Evolutionary conservation across 2,113 vertebrate species (phyloP).

Genomic region (Pygoscelis adeliae): DNA sequence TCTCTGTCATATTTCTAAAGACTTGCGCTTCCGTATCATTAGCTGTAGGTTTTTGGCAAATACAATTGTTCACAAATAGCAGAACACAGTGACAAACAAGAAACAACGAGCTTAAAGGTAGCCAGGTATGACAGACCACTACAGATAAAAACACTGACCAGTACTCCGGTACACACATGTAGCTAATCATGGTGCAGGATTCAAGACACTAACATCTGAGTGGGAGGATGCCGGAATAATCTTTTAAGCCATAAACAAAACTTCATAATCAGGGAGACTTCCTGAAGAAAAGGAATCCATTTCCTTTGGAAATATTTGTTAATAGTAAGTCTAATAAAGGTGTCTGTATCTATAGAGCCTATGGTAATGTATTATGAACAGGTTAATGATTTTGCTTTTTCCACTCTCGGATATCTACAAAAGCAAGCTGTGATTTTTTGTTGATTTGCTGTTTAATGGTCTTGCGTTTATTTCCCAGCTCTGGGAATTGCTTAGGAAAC

Average conservation of each 20-base stretch:
- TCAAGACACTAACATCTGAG: not conserved
- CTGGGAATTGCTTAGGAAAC: not conserved
- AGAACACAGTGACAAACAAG: not conserved
- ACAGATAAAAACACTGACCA: not conserved
- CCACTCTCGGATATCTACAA: not conserved
- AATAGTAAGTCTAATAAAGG: not conserved
- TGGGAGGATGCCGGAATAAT: not conserved
- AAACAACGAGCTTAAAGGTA: not conserved
- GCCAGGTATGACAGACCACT: not conserved
- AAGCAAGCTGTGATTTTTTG: not conserved
- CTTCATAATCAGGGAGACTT: not conserved
- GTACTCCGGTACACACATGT: accelerated
- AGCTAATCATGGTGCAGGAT: not conserved
- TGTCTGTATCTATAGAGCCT: not conserved
- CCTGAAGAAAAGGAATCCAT: not conserved
- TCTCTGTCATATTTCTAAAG: not conserved
- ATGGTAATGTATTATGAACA: not conserved
- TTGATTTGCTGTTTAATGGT: not conserved
- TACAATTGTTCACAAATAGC: not conserved
- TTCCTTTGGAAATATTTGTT: not conserved
- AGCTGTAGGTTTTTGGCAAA: not conserved
- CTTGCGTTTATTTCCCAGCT: not conserved
- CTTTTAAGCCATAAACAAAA: not conserved
- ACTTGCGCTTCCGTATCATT: not conserved
- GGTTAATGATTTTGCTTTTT: not conserved